Base-by-base conservation (phyloP, 2,888 invertebrate genomes). In the Neoscelio sp. region DNA sequence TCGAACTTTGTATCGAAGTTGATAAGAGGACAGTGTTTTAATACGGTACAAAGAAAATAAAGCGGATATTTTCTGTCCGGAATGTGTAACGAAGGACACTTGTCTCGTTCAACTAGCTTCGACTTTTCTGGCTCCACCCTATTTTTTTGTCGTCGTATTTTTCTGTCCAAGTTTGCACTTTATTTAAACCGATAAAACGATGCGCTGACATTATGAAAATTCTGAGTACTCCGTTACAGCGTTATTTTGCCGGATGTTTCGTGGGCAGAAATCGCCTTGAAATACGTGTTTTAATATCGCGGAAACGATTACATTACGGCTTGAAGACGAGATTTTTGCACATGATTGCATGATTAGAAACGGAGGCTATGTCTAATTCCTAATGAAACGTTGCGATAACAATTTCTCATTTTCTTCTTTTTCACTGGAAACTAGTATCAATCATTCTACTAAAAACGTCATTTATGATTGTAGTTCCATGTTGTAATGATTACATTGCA, bases 1-100 rank as follows among this genome's bases (percentile, higher is more conserved):
- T 71, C 65, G 62, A 76, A 76, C 64, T 76, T 70, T 68, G 56
- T 64, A 68, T 70, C 76, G 30, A 65, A 71, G 48, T 77, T 71
- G 58, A 71, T 77, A 71, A 50, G 48, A 68, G 58, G 58, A 77
- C 56, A 62, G 38, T 64, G 70, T 70, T 62, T 76, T 76, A 70
- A 70, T 64, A 54, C 56, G 38, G 52, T 54, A 70, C 46, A 70
- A 70, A 62, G 56, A 62, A 50, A 77, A 70, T 56, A 77, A 77
- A 58, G 44, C 38, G 17, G 18, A 65, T 58, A 71, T 58, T 64
- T 70, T 65, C 46, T 23, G 56, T 48, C n/a, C 42, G 13, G 58
- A 33, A 68, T 68, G 62, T 76, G 15, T 54, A 60, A 67, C 38
- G 8, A 54, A 75, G 48, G 44, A 52, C 12, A 52, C 38, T 64